Base-by-base conservation (phyloP, 1,140 invertebrate genomes). In the Drosophila jambulina region DNA sequence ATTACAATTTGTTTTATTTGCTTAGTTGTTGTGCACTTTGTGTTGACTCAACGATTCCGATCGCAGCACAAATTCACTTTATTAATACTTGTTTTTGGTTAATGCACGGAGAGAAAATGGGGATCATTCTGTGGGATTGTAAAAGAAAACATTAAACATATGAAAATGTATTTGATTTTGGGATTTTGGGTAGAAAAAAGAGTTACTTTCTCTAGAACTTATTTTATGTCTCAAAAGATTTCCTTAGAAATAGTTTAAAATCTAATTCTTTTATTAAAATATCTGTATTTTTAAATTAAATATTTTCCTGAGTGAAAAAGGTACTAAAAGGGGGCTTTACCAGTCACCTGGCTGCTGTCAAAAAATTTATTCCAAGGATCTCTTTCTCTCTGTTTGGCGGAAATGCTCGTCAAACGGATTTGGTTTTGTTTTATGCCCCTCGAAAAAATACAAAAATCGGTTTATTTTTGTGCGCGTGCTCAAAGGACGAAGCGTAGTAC, bases 1-100 rank as follows among this genome's bases (percentile, higher is more conserved):
- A 90, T 85, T 90, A 90, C 85, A 90, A 82, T 79, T 85, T 71
- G 67, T 72, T 76, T 65, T 90, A 75, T 90, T 90, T 90, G 63
- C 63, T 63, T 85, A 74, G 65, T 75, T 90, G 77, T 84, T 80
- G 65, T 56, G 49, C 69, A 59, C 32, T 49, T 78, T 72, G 48
- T 84, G 68, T 88, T 90, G 74, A 79, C 63, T 90, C 34, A 75
- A 70, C 46, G 85, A 75, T 74, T 80, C 40, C 46, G 63, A 71
- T 77, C 60, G 62, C 27, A 53, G 53, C 48, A 71, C 59, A 57
- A 61, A 43, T 78, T 61, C 34, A 43, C 51, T 77, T 56, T 51
- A 75, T 49, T 65, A 76, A 51, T 60, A 32, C 19, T 65, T 32
- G 15, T 60, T 23, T 29, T 54, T 2, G 25, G 19, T 3, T 4